A percentile compares a stretch with the other conserved stretches of the same genome.
Evolutionary conservation across 2,113 vertebrate genomes (phyloP).

Genomic region (Amblyopsis rosae): DNA sequence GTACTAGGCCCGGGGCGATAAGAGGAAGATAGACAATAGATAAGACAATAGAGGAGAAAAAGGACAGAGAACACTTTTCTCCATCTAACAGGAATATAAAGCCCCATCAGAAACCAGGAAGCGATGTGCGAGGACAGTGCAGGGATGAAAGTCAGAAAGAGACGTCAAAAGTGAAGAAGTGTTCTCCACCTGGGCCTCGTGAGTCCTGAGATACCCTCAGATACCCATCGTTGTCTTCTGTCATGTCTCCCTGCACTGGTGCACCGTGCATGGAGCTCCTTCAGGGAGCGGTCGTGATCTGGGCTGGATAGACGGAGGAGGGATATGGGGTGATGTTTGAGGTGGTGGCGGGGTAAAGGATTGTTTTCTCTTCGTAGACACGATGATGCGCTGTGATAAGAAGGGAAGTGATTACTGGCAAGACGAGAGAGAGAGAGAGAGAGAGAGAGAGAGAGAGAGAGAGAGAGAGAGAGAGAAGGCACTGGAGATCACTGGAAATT

Average conservation of each 20-base stretch:
- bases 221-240: constrained; percentile 22
- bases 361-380: constrained; percentile 10
- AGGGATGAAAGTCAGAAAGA: constrained; percentile 36
- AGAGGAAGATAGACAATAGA: background rate
- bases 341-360: background rate
- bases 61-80: background rate
- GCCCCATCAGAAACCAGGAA: constrained; percentile 24
- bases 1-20: background rate
- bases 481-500: too few species aligned
- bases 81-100: constrained; percentile 1
- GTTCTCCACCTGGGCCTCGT: constrained; percentile 20
- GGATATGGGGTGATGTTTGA: background rate
- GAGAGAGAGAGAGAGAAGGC: background rate
- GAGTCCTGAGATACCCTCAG: background rate
- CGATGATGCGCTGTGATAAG: constrained; percentile 32
- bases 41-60: constrained; percentile 18
- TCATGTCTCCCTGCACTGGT: constrained; percentile 16
- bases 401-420: background rate
- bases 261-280: background rate
- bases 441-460: background rate
- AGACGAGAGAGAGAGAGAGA: background rate
- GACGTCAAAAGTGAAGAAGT: constrained; percentile 32
- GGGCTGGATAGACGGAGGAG: constrained; percentile 4
- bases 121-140: constrained; percentile 17
- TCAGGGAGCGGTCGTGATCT: constrained; percentile 32